Conservation (phyloP, 2,113 vertebrate genomes). For the Synchiropus splendidus region DNA sequence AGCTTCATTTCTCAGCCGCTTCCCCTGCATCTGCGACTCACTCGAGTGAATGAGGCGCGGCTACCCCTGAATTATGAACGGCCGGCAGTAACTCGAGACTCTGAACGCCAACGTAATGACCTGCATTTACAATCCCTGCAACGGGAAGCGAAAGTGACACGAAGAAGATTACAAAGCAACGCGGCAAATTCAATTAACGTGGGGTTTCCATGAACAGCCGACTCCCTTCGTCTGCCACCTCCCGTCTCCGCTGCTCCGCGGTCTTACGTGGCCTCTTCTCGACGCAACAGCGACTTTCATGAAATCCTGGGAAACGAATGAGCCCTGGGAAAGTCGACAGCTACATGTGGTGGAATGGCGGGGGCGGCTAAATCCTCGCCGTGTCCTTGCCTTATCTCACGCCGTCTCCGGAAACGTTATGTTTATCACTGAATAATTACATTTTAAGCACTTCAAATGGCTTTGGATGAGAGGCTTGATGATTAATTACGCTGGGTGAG, state of each 20-base stretch:
- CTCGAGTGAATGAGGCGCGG: too few relatives aligned
- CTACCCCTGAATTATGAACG: too few relatives aligned
- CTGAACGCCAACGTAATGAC: constrained; percentile 33
- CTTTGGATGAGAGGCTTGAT: constrained; percentile 45
- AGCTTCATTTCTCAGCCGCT: too few relatives aligned
- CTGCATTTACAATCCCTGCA: constrained; percentile 47
- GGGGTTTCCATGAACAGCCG: constrained; percentile 45
- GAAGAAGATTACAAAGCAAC: constrained; percentile 32
- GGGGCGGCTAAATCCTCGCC: constrained; percentile 25
- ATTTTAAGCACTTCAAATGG: constrained; percentile 62
- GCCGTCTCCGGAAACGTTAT: constrained; percentile 42
- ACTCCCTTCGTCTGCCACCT: constrained; percentile 12
- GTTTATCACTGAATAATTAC: constrained; percentile 61
- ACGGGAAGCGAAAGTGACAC: constrained; percentile 50
- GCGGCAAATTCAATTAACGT: constrained; percentile 54
- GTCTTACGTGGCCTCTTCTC: constrained; percentile 33
- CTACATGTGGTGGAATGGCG: constrained; percentile 25
- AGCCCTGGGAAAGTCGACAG: constrained; percentile 36
- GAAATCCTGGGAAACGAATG: constrained; percentile 57
- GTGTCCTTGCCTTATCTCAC: constrained; percentile 32
- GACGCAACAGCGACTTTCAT: constrained; percentile 32
- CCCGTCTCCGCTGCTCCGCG: constrained; percentile 18
- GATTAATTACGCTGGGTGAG: constrained; percentile 52
- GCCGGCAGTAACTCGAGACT: constrained; percentile 1
- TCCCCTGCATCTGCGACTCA: too few relatives aligned